phyloP scores from a whole-genome alignment of 2,113 vertebrate species.

The Garra rufa region DNA sequence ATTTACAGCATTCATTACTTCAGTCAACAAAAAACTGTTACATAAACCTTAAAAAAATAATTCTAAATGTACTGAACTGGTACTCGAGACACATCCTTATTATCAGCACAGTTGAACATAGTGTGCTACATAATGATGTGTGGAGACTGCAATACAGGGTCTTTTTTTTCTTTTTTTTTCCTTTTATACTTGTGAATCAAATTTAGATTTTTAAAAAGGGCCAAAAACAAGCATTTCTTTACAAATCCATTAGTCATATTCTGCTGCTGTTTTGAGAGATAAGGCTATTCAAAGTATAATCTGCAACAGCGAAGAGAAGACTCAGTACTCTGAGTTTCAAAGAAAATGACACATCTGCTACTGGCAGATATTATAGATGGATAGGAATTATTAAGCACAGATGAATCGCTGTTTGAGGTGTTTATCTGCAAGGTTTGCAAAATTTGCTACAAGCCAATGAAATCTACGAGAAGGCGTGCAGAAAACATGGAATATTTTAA shows the following conservation, averaged over 20 bases:
- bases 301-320: background rate
- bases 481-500: background rate
- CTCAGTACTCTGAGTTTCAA: too few relatives aligned
- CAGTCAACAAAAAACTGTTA: background rate
- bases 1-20: background rate
- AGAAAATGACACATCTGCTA: background rate
- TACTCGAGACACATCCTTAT: background rate
- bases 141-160: background rate
- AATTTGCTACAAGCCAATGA: background rate
- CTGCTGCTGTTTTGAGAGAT: background rate
- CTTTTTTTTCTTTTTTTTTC: too few relatives aligned
- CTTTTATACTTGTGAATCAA: background rate
- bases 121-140: background rate
- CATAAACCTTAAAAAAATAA: background rate
- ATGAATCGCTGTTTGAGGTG: background rate
- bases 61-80: background rate
- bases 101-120: background rate
- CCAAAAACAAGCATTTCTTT: background rate
- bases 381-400: background rate
- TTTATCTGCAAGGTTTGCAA: background rate
- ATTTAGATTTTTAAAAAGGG: background rate
- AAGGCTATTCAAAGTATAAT: background rate
- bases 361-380: background rate
- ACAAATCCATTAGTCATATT: background rate
- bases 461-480: background rate